A percentile compares a stretch with the other conserved stretches of the same genome.
Conservation (phyloP, 1,140 invertebrate genomes). For the Amyelois transitella region DNA sequence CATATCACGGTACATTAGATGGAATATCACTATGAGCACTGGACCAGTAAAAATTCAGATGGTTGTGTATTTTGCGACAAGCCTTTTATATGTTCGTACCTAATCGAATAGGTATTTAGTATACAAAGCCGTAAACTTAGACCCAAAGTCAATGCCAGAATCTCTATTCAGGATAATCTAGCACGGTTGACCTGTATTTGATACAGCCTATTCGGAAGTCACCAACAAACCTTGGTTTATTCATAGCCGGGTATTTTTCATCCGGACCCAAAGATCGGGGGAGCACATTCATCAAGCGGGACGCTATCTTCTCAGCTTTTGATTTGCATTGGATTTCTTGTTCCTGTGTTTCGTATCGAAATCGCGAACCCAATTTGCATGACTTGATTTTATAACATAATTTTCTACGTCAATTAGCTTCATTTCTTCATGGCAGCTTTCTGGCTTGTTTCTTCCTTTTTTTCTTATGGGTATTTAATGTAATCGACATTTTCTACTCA, state of each 20-base stretch:
- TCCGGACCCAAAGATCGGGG: not conserved
- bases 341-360: not conserved
- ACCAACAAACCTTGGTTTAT: not conserved
- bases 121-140: not conserved
- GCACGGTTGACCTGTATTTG: not conserved
- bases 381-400: not conserved
- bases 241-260: constrained; percentile 1
- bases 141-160: not conserved
- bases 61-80: not conserved
- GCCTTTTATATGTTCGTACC: not conserved
- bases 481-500: not conserved
- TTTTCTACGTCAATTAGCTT: not conserved
- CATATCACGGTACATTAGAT: constrained; percentile 15
- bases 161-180: not conserved
- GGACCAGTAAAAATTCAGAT: constrained; percentile 12
- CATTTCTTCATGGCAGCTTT: not conserved
- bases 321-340: constrained; percentile 3
- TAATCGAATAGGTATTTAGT: not conserved
- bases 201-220: not conserved
- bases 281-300: constrained; percentile 2
- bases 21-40: constrained; percentile 9
- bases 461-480: not conserved
- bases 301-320: not conserved
- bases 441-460: not conserved
- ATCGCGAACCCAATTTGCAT: not conserved